Base-by-base conservation (phyloP, 1,140 invertebrate genomes). In the Pachypeltis micranthus region DNA sequence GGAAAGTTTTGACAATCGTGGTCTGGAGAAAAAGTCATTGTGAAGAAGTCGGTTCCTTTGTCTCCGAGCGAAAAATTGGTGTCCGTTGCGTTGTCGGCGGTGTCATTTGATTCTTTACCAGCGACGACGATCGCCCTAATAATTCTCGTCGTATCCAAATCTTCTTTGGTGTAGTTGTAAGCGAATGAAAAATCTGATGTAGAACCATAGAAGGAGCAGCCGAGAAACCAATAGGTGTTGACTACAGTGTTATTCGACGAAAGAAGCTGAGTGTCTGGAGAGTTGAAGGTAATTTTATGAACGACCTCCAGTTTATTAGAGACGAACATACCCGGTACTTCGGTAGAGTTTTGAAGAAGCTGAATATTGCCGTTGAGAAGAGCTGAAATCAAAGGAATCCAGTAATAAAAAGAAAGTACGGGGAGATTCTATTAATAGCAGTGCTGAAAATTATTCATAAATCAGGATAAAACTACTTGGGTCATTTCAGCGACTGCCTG, bases 161-260 rank as follows among this genome's bases (percentile, higher is more conserved):
- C 80, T 16, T 81, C 71, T 65, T 77, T 74, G 1, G 78, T 77
- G 70, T 87, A 90, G 68, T 82, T 84, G 63, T 80, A 81, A 58
- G 73, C 69, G 64, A 86, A 83, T 24, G 75, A 72, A 28, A 81
- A 79, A 71, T 83, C 78, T 56, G 74, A 75, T 0, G 82, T 82
- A 62, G 79, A 73, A 39, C 85, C 87, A 62, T 85, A 79, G 73
- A 83, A 85, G 66, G 79, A 75, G 69, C 87, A 90, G 70, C 89
- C 83, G 47, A 88, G 77, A 69, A 88, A 89, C 88, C 88, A 90
- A 70, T 82, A 87, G 10, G 83, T 84, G 21, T 79, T 72, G 16
- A 87, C 74, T 24, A 77, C 77, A 7, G 83, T 84, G 1, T 85
- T 80, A 67, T 81, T 82, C 21, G 77, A 72, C 14, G 73, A 76